A percentile compares a stretch with the other conserved stretches of the same genome.
These are phyloP conservation scores for Aplocera efformata DNA, from an alignment of 2,888 invertebrate genomes.

Conservation along the genomic window DNA sequence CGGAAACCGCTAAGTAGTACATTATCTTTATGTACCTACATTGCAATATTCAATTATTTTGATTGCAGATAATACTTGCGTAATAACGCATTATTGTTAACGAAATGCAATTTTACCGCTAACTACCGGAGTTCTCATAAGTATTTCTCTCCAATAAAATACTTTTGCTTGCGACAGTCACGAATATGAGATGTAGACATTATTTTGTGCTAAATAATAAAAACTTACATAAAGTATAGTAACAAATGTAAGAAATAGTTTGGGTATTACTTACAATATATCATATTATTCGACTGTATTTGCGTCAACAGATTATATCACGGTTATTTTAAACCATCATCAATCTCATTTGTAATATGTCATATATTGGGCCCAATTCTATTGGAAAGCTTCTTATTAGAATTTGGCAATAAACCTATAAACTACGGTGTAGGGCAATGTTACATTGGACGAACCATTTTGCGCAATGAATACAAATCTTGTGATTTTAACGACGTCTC, in stretches of 20 bases:
- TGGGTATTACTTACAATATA: too few relatives aligned
- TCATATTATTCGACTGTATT: too few relatives aligned
- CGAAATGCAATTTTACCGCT: conserved; percentile 20
- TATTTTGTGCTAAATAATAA: too few relatives aligned
- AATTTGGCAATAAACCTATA: conserved; percentile 16
- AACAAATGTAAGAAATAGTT: too few relatives aligned
- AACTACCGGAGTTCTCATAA: conserved; percentile 11
- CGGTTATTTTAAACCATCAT: too few relatives aligned
- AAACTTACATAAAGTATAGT: too few relatives aligned
- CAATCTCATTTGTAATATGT: too few relatives aligned
- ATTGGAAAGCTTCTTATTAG: not conserved
- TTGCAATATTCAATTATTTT: conserved; percentile 10
- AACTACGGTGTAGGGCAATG: conserved; percentile 18
- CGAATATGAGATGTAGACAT: conserved; percentile 13
- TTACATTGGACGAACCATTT: conserved; percentile 24
- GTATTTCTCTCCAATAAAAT: conserved; percentile 22
- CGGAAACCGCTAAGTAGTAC: not conserved
- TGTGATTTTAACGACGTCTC: conserved; percentile 42
- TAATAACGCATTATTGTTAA: conserved; percentile 24
- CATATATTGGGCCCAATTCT: too few relatives aligned
- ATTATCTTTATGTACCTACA: not conserved
- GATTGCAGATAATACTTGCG: conserved; percentile 14
- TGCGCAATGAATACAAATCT: conserved; percentile 44
- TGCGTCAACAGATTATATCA: too few relatives aligned
- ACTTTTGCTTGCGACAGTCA: conserved; percentile 23